These are phyloP conservation scores for Muscidifurax raptorellus DNA, from an alignment of 1,140 invertebrate species.

Conservation along the genomic window DNA sequence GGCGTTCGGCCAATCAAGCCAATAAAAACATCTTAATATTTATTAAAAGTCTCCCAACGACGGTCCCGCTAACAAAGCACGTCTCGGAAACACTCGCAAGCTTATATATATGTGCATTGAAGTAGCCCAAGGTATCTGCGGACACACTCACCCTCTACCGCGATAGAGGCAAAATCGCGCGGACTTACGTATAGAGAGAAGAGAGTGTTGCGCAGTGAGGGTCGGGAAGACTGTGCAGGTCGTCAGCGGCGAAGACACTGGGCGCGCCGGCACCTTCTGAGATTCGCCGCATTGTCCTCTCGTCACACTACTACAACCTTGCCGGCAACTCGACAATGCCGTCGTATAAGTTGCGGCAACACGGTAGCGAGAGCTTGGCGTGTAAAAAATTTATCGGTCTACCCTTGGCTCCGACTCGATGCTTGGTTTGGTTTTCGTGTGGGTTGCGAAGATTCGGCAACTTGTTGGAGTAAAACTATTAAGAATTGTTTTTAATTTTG, in stretches of 20 bases:
- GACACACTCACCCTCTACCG: not conserved
- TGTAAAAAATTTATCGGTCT: constrained; percentile 24
- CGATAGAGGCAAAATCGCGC: constrained; percentile 3
- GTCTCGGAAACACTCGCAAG: constrained; percentile 44
- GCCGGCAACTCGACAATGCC: constrained; percentile 26
- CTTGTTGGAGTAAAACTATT: too few species aligned
- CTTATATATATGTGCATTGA: not conserved
- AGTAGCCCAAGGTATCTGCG: not conserved
- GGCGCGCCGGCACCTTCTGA: not conserved
- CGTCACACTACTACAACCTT: not conserved
- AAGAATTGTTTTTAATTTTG: too few species aligned
- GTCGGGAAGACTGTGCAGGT: not conserved
- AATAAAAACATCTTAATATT: constrained; percentile 23
- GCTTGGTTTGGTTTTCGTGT: not conserved
- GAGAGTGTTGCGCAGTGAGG: not conserved
- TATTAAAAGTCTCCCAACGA: constrained; percentile 52
- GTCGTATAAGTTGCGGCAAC: not conserved
- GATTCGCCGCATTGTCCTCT: constrained; percentile 32
- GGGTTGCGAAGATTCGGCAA: too few species aligned
- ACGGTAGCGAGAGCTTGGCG: not conserved
- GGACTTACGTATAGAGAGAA: not conserved
- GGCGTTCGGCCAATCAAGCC: not conserved
- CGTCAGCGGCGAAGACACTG: not conserved
- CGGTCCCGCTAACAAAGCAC: constrained; percentile 60
- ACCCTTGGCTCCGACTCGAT: not conserved